Evolutionary conservation across 2,113 vertebrate species (phyloP).

Genomic region (Elaphurus davidianus): DNA sequence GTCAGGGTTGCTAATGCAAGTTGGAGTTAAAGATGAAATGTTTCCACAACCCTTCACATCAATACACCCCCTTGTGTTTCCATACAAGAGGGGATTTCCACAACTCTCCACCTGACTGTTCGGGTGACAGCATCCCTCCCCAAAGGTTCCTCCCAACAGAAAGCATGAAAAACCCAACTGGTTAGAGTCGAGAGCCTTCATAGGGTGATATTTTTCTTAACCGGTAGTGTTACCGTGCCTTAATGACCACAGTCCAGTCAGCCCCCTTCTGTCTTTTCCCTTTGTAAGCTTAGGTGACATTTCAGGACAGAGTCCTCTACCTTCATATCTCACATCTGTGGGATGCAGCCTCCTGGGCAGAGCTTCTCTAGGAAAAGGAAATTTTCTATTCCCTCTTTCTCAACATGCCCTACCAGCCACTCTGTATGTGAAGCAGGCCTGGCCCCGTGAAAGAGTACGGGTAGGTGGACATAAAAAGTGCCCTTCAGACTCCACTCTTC

Average conservation of each 20-base stretch:
- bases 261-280: not conserved
- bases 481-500: not conserved
- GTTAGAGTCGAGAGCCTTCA: not conserved
- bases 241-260: not conserved
- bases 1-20: not conserved
- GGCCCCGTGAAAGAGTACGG: not conserved
- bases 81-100: not conserved
- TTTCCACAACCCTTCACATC: not conserved
- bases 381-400: not conserved
- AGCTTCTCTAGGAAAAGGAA: not conserved
- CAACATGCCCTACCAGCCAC: not conserved
- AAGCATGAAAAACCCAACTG: not conserved
- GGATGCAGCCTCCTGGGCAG: not conserved
- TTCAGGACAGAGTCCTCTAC: not conserved
- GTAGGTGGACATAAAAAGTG: not conserved
- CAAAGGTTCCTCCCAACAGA: not conserved
- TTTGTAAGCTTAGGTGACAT: not conserved
- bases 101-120: not conserved
- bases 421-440: not conserved
- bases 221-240: not conserved
- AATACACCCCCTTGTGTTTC: not conserved
- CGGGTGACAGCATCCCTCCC: not conserved
- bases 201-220: not conserved
- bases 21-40: not conserved
- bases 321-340: not conserved